These are phyloP conservation scores for Phania funesta DNA, from an alignment of 2,888 invertebrate genomes.

Conservation along the genomic window DNA sequence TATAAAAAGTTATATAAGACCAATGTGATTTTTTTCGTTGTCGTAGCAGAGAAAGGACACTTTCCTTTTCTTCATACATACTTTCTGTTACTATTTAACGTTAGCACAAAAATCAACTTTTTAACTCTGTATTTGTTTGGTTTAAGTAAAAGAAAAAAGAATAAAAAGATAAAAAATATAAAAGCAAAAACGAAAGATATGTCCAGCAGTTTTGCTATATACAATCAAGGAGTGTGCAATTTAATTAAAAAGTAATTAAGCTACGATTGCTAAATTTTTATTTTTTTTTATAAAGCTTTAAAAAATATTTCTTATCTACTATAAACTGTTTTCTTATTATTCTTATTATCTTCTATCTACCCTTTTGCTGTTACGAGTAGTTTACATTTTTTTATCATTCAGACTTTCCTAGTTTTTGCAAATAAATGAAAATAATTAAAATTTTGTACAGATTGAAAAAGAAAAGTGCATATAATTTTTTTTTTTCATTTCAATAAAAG, in stretches of 20 bases:
- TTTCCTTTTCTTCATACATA: no score
- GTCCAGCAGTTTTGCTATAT: background rate
- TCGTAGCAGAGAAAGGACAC: no score
- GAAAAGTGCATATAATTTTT: background rate
- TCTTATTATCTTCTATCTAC: no score
- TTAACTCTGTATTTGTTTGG: background rate
- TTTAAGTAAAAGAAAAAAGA: background rate
- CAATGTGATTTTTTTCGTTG: no score
- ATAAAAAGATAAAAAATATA: background rate
- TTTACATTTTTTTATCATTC: background rate
- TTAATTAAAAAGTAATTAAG: slow-evolving; percentile 65
- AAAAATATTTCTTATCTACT: background rate
- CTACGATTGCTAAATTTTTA: slow-evolving; percentile 51
- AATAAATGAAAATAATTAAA: slow-evolving; percentile 40
- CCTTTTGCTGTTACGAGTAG: no score
- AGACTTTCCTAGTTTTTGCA: background rate
- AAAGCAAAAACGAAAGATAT: slow-evolving; percentile 1
- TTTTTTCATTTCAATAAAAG: background rate
- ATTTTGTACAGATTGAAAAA: background rate
- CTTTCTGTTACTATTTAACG: no score
- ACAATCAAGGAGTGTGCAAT: slow-evolving; percentile 23
- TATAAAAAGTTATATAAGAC: no score
- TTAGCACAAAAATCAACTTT: background rate
- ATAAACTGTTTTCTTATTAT: no score
- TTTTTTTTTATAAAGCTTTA: slow-evolving; percentile 38